Evolutionary conservation across 2,888 invertebrate genomes (phyloP).

Genomic region (Chaetogeoica ovagalla): DNA sequence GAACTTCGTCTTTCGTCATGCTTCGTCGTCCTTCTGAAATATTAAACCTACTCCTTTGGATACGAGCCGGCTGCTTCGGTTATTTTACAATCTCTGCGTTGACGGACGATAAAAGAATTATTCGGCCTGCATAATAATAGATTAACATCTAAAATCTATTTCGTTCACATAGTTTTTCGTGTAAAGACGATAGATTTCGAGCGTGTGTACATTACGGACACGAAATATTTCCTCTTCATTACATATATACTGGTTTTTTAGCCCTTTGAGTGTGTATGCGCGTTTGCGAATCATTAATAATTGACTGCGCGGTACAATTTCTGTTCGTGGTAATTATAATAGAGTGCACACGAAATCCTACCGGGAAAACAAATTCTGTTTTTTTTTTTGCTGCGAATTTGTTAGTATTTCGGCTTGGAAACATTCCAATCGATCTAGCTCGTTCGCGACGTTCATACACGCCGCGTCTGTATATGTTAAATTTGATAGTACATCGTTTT

Average conservation of each 20-base stretch:
- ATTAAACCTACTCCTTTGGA: slow-evolving; percentile 17
- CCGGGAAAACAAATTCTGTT: slow-evolving; percentile 18
- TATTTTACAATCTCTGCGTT: background rate
- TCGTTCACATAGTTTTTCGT: too few relatives aligned
- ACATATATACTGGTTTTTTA: too few relatives aligned
- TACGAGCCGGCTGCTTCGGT: slow-evolving; percentile 3
- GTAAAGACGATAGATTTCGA: too few relatives aligned
- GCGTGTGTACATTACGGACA: too few relatives aligned
- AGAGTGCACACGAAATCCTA: background rate
- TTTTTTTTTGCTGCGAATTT: background rate
- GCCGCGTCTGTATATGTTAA: too few relatives aligned
- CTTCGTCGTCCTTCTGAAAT: slow-evolving; percentile 10
- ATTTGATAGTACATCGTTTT: slow-evolving; percentile 24
- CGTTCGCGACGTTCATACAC: slow-evolving; percentile 5
- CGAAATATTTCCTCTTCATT: too few relatives aligned
- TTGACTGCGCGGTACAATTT: background rate
- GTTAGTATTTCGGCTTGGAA: slow-evolving; percentile 16
- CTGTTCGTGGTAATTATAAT: background rate
- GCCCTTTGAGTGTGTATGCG: too few relatives aligned
- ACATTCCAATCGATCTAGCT: background rate
- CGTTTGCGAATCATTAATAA: too few relatives aligned
- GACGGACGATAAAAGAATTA: background rate
- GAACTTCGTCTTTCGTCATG: slow-evolving; percentile 37
- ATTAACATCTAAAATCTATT: too few relatives aligned
- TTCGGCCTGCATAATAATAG: background rate